Evolutionary conservation across 1,140 invertebrate genomes (phyloP).

Genomic region (Drosophila melanica): DNA sequence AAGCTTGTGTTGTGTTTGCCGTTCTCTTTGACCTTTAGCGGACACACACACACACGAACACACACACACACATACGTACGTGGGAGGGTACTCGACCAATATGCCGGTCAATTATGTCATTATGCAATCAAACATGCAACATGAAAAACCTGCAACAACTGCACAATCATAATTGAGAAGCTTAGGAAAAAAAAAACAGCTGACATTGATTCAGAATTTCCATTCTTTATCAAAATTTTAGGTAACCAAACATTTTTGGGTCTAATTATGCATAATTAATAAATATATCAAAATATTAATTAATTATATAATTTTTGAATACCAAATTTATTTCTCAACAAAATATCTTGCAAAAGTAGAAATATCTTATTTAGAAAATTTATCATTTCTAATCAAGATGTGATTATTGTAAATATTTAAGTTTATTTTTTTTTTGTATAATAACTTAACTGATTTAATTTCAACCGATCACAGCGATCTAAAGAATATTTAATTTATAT

Average conservation of each 20-base stretch:
- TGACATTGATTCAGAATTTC: constrained; percentile 23
- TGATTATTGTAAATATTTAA: too few relatives aligned
- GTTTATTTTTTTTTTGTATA: too few relatives aligned
- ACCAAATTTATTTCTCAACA: too few relatives aligned
- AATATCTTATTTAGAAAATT: too few relatives aligned
- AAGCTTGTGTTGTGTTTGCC: constrained; percentile 26
- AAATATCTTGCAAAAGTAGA: too few relatives aligned
- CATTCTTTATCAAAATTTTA: background rate
- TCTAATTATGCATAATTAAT: background rate
- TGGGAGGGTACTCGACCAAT: constrained; percentile 44
- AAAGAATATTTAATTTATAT: too few relatives aligned
- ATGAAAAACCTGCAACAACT: constrained; percentile 1
- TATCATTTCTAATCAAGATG: too few relatives aligned
- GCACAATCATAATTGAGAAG: background rate
- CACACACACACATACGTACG: background rate
- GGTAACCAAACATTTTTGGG: too few relatives aligned
- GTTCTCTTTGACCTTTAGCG: constrained; percentile 57
- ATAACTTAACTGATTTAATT: too few relatives aligned
- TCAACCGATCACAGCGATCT: too few relatives aligned
- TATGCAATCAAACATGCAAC: constrained; percentile 70
- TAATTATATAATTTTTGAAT: too few relatives aligned
- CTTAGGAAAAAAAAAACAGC: background rate
- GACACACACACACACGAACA: constrained; percentile 21
- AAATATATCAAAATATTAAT: too few relatives aligned
- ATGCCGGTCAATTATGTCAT: constrained; percentile 78